Evolutionary conservation across 2,113 vertebrate species (phyloP).

Genomic region (Amia ocellicauda): DNA sequence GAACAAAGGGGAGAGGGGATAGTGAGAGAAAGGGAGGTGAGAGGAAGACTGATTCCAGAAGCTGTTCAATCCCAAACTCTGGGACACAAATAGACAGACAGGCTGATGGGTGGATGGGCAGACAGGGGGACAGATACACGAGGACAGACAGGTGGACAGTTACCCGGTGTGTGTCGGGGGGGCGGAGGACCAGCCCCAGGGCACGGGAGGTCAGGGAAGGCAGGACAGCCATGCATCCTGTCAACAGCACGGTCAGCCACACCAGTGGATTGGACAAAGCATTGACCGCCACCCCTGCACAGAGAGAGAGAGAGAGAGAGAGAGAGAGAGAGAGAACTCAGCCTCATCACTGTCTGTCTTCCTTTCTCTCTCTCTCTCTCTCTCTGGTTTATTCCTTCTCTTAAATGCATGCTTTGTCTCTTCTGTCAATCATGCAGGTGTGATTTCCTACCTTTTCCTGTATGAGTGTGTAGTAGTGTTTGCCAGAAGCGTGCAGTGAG

Average conservation of each 20-base stretch:
- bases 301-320: background rate
- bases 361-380: too few species aligned
- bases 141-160: conserved; percentile 14
- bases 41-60: too few species aligned
- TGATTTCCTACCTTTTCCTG: too few species aligned
- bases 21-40: too few species aligned
- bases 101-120: background rate
- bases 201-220: conserved; percentile 58
- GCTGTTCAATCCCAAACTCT: background rate
- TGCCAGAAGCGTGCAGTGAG: too few species aligned
- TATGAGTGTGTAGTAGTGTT: too few species aligned
- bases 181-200: conserved; percentile 36
- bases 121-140: background rate
- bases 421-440: too few species aligned
- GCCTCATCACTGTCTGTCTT: too few species aligned
- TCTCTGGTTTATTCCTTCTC: too few species aligned
- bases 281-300: conserved; percentile 62
- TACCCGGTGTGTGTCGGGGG: conserved; percentile 57
- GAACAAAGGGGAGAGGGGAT: too few species aligned
- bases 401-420: too few species aligned
- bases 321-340: too few species aligned
- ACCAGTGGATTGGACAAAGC: conserved; percentile 60
- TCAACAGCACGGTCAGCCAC: conserved; percentile 75
- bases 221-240: conserved; percentile 62
- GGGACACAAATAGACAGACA: background rate